Base-by-base conservation (phyloP, 2,888 invertebrate species). In the Silvanus unidentatus region DNA sequence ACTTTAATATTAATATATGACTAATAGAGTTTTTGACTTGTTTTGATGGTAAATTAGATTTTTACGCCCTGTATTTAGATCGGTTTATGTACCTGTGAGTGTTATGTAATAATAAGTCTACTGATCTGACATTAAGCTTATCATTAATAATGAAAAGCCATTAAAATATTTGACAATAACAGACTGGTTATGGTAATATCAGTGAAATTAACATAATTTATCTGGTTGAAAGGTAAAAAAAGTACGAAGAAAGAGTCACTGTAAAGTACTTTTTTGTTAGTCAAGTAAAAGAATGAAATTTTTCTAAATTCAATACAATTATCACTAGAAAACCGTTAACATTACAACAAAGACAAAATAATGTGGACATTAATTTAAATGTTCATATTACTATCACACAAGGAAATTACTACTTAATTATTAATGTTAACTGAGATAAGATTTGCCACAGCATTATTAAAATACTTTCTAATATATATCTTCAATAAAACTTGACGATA, bases 381-480 rank as follows among this genome's bases (percentile, higher is more conserved):
- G 37, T 37, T 13, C 16, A 37, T 16, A 15, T 37, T 6, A 13
- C n/a, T 6, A 37, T 37, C 37, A n/a, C 37, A 37, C 14, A 37
- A 37, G 37, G 37, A 37, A 37, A 37, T 13, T 15, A 37, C 32
- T 11, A 32, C 5, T 32, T 32, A 32, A 32, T 32, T 32, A 32
- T 32, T 32, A 32, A 32, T 32, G 32, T 32, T 32, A 32, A 32
- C 12, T 32, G 14, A 37, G 37, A 37, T 37, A 9, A 37, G 37
- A 37, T 37, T 37, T 13, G 37, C 37, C 37, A 37, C 12, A 4
- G 15, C 37, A 37, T 37, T 37, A 37, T 37, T 37, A 37, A 37
- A 37, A 37, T 37, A 37, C 37, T 37, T 37, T 37, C 37, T 37
- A 37, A 37, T n/a, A n/a, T n/a, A n/a, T n/a, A n/a, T n/a, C n/a